A percentile compares a stretch with the other conserved stretches of the same genome.
These are phyloP conservation scores for Eupeodes latifasciatus DNA, from an alignment of 2,888 invertebrate species.

Conservation along the genomic window DNA sequence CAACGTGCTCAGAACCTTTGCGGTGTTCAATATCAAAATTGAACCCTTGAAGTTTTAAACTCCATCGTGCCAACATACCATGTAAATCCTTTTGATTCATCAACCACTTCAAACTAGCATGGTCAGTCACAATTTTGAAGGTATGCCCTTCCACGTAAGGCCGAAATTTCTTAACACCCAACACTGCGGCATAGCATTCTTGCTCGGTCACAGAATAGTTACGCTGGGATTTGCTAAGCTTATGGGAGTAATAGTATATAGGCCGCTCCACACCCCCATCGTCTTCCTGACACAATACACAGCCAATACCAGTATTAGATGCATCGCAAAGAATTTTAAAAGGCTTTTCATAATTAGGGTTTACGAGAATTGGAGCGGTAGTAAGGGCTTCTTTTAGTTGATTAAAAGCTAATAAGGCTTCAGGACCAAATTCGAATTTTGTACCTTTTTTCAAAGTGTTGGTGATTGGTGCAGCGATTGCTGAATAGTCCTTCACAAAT, in stretches of 20 bases:
- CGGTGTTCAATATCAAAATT: not conserved
- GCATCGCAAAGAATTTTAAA: conserved; percentile 19
- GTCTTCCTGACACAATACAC: conserved; percentile 2
- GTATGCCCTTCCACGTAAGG: not conserved
- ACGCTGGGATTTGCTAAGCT: not conserved
- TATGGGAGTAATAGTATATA: conserved; percentile 12
- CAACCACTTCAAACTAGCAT: conserved; percentile 6
- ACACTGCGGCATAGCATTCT: not conserved
- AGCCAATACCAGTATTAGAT: not conserved
- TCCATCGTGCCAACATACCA: not conserved
- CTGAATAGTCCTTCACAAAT: not conserved
- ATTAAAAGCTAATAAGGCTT: not conserved
- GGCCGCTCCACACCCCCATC: conserved; percentile 19
- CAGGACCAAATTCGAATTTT: not conserved
- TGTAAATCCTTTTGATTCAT: not conserved
- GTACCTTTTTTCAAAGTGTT: not conserved
- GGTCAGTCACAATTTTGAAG: not conserved
- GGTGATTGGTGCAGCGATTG: not conserved
- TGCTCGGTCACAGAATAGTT: not conserved
- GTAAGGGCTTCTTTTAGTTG: not conserved
- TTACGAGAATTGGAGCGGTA: not conserved
- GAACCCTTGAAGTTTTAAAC: not conserved
- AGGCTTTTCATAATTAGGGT: not conserved
- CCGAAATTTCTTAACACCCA: conserved; percentile 4
- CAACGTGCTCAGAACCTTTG: too few species aligned